A percentile compares a stretch with the other conserved stretches of the same genome.
Conservation (phyloP, 1,140 invertebrate genomes). For the Drosophila ogumai region DNA sequence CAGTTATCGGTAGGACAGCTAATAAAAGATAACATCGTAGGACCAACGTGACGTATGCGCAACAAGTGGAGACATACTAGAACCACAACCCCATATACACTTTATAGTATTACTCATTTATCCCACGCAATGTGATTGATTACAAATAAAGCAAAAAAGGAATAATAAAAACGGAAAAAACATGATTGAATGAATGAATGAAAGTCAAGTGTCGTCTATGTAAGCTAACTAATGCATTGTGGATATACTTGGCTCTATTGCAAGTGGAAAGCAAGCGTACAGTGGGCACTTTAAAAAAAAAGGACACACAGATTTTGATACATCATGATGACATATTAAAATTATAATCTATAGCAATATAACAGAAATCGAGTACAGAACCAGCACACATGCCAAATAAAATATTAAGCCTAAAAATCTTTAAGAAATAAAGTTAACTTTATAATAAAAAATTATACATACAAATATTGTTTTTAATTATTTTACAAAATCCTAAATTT, state of each 20-base stretch:
- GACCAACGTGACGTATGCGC: constrained; percentile 41
- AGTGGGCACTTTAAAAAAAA: background rate
- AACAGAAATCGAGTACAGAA: background rate
- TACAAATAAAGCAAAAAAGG: constrained; percentile 12
- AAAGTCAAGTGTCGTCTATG: constrained; percentile 22
- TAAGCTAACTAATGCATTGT: constrained; percentile 23
- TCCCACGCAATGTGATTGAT: constrained; percentile 29
- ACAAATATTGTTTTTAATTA: too few species aligned
- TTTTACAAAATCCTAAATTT: too few species aligned
- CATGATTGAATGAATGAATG: constrained; percentile 1
- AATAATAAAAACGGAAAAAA: background rate
- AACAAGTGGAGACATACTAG: constrained; percentile 25
- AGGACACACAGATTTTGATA: background rate
- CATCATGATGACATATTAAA: background rate
- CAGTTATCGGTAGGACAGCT: constrained; percentile 9
- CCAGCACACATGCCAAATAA: too few species aligned
- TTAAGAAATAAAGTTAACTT: too few species aligned
- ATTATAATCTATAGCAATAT: background rate
- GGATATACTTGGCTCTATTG: constrained; percentile 2
- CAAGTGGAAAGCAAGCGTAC: constrained; percentile 11
- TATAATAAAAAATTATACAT: too few species aligned
- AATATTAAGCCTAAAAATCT: too few species aligned
- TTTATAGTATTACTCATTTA: constrained; percentile 18
- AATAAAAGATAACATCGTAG: constrained; percentile 25
- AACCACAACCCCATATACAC: background rate